Percentiles rank a stretch among this genome's conserved stretches.
These are phyloP conservation scores for Noturus placidus DNA, from an alignment of 2,113 vertebrate genomes.

Conservation along the genomic window DNA sequence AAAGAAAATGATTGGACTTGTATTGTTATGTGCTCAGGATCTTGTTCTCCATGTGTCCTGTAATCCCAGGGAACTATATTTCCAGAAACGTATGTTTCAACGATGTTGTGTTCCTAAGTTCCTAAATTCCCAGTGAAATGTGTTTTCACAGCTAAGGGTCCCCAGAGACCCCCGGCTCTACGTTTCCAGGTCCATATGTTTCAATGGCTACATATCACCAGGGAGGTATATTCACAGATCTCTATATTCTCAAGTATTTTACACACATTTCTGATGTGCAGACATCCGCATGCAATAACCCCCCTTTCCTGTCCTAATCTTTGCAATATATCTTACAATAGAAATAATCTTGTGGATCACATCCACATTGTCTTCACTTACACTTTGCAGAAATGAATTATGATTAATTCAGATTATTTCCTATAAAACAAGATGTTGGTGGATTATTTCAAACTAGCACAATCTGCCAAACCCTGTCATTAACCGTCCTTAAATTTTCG, in stretches of 20 bases:
- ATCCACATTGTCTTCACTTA: not conserved
- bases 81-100: no score
- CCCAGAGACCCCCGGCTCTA: not conserved
- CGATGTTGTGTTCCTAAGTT: not conserved
- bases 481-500: no score
- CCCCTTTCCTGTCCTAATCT: not conserved
- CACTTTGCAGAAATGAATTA: not conserved
- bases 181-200: not conserved
- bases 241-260: not conserved
- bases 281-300: not conserved
- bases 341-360: not conserved
- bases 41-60: not conserved
- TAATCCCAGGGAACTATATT: not conserved
- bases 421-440: not conserved
- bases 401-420: not conserved
- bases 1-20: not conserved
- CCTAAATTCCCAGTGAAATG: not conserved
- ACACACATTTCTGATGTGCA: not conserved
- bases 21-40: not conserved
- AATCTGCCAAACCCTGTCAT: no score
- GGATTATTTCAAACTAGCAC: not conserved
- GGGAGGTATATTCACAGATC: not conserved
- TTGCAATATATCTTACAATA: not conserved
- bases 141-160: not conserved
- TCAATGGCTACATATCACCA: not conserved